A percentile compares a stretch with the other conserved stretches of the same genome.
Evolutionary conservation across 2,888 invertebrate genomes (phyloP).

Genomic region (Latrodectus hesperus): DNA sequence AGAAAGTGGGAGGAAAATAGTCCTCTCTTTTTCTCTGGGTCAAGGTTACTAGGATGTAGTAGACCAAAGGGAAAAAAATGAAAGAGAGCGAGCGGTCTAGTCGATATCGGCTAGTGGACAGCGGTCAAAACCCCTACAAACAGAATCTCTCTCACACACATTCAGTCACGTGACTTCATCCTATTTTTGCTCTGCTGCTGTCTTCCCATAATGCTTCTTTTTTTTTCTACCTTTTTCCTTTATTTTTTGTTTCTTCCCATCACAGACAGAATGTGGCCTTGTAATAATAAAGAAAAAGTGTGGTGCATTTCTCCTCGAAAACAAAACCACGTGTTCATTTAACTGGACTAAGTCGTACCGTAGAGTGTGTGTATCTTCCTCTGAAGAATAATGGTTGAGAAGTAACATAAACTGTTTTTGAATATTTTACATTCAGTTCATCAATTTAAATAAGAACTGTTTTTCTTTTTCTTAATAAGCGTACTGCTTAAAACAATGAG

Average conservation of each 20-base stretch:
- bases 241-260: background rate
- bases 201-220: background rate
- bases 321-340: constrained; percentile 31
- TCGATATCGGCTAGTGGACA: constrained; percentile 63
- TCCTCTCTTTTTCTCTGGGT: constrained; percentile 41
- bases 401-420: too few relatives aligned
- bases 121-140: constrained; percentile 37
- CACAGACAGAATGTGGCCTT: background rate
- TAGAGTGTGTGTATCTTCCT: background rate
- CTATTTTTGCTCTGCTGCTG: background rate
- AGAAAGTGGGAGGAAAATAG: constrained; percentile 49
- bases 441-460: too few relatives aligned
- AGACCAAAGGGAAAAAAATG: constrained; percentile 28
- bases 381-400: too few relatives aligned
- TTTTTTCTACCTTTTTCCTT: background rate
- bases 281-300: constrained; percentile 18
- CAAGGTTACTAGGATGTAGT: constrained; percentile 64
- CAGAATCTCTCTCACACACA: constrained; percentile 18
- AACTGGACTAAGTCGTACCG: too few relatives aligned
- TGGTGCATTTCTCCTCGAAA: background rate
- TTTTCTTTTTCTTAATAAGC: too few relatives aligned
- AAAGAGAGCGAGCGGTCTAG: constrained; percentile 16
- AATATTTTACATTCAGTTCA: too few relatives aligned
- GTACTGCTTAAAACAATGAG: too few relatives aligned
- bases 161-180: constrained; percentile 42